These are phyloP conservation scores for Geranospiza caerulescens DNA, from an alignment of 2,797 vertebrate genomes.

Conservation along the genomic window DNA sequence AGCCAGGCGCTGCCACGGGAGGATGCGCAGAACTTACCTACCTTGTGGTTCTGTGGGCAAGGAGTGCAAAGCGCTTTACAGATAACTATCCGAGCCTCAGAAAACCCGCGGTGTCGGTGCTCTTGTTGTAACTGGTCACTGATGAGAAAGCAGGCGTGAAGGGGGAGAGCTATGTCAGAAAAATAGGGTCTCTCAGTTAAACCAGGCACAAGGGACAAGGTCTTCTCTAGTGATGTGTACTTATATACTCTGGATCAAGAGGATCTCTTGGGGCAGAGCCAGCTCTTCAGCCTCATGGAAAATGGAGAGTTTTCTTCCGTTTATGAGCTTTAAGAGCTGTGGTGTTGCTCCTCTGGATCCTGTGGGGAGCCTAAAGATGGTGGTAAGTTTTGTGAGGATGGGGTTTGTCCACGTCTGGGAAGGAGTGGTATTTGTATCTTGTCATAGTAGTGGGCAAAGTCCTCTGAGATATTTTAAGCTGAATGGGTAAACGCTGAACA, in stretches of 20 bases:
- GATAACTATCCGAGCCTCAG: rapidly evolving
- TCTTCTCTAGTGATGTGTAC: neutral
- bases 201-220: neutral
- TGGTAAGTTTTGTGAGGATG: neutral
- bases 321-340: neutral
- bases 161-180: neutral
- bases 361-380: neutral
- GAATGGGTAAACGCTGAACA: neutral
- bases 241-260: neutral
- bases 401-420: neutral
- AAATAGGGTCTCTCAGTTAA: neutral
- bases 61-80: rapidly evolving
- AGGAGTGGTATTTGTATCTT: neutral
- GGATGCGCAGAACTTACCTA: rapidly evolving
- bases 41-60: neutral
- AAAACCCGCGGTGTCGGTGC: rapidly evolving
- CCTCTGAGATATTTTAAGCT: neutral
- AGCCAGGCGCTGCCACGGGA: neutral
- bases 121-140: neutral
- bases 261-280: neutral
- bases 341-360: neutral
- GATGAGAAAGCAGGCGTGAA: neutral
- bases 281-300: neutral
- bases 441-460: neutral
- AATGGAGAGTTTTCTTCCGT: neutral